These are phyloP conservation scores for Podotricha telesiphe DNA, from an alignment of 2,888 invertebrate genomes.

Conservation along the genomic window DNA sequence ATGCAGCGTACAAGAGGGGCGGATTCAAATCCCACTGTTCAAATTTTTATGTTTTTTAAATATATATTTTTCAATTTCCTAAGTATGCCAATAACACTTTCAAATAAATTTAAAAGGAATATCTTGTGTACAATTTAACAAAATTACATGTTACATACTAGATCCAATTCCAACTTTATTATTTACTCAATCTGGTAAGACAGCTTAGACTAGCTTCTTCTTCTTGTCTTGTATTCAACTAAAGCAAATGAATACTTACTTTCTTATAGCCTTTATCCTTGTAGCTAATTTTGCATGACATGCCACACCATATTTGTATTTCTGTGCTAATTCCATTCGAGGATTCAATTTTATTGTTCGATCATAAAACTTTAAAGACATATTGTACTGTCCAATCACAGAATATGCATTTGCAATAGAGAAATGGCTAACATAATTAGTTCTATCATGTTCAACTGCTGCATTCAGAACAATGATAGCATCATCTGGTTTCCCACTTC, in stretches of 20 bases:
- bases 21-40: no score
- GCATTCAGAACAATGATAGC: conserved; percentile 88
- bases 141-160: no score
- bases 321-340: conserved; percentile 83
- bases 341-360: conserved; percentile 86
- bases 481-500: conserved; percentile 86
- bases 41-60: no score
- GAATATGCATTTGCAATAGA: conserved; percentile 90
- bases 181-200: no score
- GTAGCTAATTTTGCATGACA: conserved; percentile 83
- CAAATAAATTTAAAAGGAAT: no score
- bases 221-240: no score
- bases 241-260: conserved; percentile 75
- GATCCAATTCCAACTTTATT: no score
- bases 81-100: no score
- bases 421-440: conserved; percentile 85
- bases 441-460: conserved; percentile 88
- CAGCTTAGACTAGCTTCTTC: no score
- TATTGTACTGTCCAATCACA: conserved; percentile 87
- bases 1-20: no score
- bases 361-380: conserved; percentile 84
- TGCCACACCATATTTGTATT: conserved; percentile 85
- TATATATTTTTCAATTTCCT: no score
- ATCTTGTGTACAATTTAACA: no score
- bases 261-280: conserved; percentile 83